Percentiles rank a stretch among this genome's conserved stretches.
Conservation (phyloP, 2,113 vertebrate species). For the Xerus inauris region DNA sequence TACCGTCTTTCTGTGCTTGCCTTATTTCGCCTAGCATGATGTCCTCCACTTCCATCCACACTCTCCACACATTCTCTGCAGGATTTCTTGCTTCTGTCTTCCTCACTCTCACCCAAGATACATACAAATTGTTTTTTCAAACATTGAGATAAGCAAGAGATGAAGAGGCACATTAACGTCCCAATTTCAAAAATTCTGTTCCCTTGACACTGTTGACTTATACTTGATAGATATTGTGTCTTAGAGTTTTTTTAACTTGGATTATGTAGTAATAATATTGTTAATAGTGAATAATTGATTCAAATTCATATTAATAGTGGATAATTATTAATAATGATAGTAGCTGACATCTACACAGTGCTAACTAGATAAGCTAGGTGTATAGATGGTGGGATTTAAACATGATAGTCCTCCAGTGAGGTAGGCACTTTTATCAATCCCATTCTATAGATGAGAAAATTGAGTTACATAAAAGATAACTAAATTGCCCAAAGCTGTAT, state of each 20-base stretch:
- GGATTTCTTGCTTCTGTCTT: neutral
- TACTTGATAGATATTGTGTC: neutral
- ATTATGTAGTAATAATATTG: neutral
- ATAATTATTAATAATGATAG: neutral
- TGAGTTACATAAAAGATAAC: neutral
- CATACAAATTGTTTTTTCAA: neutral
- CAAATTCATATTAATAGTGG: neutral
- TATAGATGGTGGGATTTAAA: neutral
- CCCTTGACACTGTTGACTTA: neutral
- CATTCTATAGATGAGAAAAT: constrained; percentile 16
- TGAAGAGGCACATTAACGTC: neutral
- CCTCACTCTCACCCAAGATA: neutral
- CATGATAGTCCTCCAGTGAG: neutral
- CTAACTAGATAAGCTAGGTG: neutral
- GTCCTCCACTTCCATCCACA: neutral
- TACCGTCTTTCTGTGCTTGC: neutral
- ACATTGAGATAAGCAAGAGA: neutral
- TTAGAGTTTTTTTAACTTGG: constrained; percentile 35
- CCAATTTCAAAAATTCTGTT: neutral
- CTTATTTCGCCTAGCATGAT: neutral
- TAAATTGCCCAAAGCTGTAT: neutral
- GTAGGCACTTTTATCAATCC: neutral
- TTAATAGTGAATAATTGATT: neutral
- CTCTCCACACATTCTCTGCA: neutral
- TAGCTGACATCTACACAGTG: neutral